Evolutionary conservation across 2,797 vertebrate genomes (phyloP), one percentile per base, ranked within the genome.

Genomic region (Kryptolebias ocellatus): DNA sequence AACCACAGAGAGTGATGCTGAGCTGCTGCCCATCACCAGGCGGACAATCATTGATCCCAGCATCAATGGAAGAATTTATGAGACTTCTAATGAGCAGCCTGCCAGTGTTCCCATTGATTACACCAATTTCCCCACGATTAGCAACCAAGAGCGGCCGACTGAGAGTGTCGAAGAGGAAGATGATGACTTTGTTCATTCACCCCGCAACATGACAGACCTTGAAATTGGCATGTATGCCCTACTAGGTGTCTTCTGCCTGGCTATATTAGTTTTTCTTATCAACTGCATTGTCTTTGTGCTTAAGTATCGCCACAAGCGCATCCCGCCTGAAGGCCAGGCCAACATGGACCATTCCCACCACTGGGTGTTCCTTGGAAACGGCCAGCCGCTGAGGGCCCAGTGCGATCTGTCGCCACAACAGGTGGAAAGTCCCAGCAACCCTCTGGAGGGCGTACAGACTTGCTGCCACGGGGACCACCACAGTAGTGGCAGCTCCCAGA

Each of bases 271-370:
- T 72, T 99, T 99, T 84, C 96, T 99, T 76, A 99, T 99, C 92
- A 99, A 99, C 92, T 99, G 98, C 85, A 96, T 99, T 2, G 98
- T 99, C 53, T 99, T 99, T 1, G 97, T 98, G 79, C 93, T 99
- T 2, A 98, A 98, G 51, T 99, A 99, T 76, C 95, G 96, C 42
- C 97, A 98, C 79, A 99, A 99, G 90, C 93, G 98, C 46, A 97
- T 99, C 82, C 98, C 98, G 0, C 97, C 98, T 0, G 98, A 99
- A 79, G 98, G 98, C 34, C 98, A 99, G 91, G 97, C 97, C 91
- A 99, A 97, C 92, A 96, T 95, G 95, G 98, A 99, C 92, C 98
- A 99, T 60, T 99, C 97, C 3, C 98, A 99, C 83, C 98, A 99
- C 88, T 99, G 98, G 98, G 98, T 99, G 83, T 99, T 99, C 87